Conservation (phyloP, 2,888 invertebrate species). For the Abrostola triplasia region DNA sequence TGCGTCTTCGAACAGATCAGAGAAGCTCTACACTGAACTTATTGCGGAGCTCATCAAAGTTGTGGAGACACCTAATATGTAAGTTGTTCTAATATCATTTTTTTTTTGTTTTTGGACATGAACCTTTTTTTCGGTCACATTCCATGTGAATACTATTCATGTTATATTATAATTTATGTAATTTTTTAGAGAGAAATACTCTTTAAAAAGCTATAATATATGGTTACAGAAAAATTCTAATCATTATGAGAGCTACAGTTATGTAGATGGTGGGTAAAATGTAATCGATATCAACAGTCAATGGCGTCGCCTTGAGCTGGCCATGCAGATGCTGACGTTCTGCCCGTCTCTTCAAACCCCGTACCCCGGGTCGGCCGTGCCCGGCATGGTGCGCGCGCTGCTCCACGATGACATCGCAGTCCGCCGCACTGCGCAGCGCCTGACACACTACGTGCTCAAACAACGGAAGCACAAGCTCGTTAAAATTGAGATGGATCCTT, state of each 20-base stretch:
- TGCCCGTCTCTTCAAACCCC: conserved; percentile 92
- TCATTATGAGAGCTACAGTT: no score
- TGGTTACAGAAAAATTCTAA: no score
- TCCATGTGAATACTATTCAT: no score
- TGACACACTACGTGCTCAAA: conserved; percentile 90
- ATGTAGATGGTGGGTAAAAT: not conserved
- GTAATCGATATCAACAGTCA: conserved; percentile 82
- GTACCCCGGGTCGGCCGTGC: conserved; percentile 90
- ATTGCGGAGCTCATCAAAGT: conserved; percentile 87
- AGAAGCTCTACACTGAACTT: conserved; percentile 86
- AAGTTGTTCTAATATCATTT: conserved; percentile 52
- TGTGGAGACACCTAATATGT: conserved; percentile 79
- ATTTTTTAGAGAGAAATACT: no score
- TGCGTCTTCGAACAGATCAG: conserved; percentile 79
- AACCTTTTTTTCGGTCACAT: no score
- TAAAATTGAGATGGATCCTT: conserved; percentile 89
- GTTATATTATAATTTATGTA: no score
- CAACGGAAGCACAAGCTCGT: conserved; percentile 91
- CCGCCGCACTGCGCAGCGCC: conserved; percentile 90
- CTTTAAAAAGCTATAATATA: no score
- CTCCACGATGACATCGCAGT: conserved; percentile 94
- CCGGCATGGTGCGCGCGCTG: conserved; percentile 90
- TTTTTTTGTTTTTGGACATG: no score
- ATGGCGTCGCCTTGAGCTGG: conserved; percentile 94
- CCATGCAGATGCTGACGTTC: conserved; percentile 91